These are phyloP conservation scores for Eulemur coronatus DNA, from an alignment of 2,797 vertebrate species.

Conservation along the genomic window DNA sequence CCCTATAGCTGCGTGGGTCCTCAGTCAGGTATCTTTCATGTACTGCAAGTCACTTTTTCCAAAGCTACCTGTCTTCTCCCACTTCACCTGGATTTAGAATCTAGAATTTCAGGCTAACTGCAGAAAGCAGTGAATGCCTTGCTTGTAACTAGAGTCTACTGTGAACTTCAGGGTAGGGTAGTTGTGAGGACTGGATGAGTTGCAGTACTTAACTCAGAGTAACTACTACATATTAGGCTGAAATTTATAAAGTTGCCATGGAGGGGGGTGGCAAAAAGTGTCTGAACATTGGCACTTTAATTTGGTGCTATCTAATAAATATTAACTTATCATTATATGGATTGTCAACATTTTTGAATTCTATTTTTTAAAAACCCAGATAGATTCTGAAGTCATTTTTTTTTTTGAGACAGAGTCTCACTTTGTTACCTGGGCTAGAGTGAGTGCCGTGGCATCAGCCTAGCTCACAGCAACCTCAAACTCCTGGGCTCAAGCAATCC, in stretches of 20 bases:
- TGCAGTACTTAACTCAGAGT: neutral
- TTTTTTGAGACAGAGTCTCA: too few relatives aligned
- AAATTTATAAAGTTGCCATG: neutral
- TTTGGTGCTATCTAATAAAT: neutral
- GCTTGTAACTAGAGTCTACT: neutral
- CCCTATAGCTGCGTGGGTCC: neutral
- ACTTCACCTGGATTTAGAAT: neutral
- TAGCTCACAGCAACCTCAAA: too few relatives aligned
- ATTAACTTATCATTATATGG: neutral
- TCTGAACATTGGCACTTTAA: neutral
- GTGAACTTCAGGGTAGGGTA: neutral
- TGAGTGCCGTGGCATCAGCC: too few relatives aligned
- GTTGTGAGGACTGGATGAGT: neutral
- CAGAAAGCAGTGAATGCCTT: neutral
- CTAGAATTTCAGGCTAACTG: neutral
- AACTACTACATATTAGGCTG: neutral
- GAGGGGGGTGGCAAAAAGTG: rapidly evolving
- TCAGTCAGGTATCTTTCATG: neutral
- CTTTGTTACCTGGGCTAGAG: too few relatives aligned
- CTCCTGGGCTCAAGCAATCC: too few relatives aligned
- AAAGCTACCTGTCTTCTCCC: neutral
- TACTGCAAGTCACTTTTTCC: neutral
- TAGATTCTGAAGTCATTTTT: neutral
- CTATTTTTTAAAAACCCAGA: neutral
- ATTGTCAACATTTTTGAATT: neutral